phyloP scores from a whole-genome alignment of 2,888 invertebrate genomes.

The Zeuzera pyrina region DNA sequence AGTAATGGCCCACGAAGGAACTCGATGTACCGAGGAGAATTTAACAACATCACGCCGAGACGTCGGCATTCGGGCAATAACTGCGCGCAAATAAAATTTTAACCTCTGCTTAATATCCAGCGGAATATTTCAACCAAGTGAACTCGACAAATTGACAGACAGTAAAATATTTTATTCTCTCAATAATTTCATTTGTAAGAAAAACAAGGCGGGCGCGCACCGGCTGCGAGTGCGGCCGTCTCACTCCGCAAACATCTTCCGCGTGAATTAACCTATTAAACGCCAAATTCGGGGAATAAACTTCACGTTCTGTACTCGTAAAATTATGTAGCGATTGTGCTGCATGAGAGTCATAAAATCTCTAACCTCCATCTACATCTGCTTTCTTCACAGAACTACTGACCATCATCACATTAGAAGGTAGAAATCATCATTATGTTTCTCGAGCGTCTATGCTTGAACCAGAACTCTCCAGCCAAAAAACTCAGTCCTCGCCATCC shows the following conservation, averaged over 20 bases:
- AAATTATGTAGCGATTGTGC: no score
- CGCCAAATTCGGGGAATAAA: constrained; percentile 51
- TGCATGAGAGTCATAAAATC: no score
- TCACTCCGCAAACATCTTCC: constrained; percentile 57
- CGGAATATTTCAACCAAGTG: constrained; percentile 44
- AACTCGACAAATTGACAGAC: constrained; percentile 66
- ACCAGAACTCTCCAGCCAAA: no score
- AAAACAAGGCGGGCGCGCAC: constrained; percentile 43
- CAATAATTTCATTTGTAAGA: constrained; percentile 69
- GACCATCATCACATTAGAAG: no score
- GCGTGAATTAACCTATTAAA: constrained; percentile 68
- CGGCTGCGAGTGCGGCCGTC: constrained; percentile 20
- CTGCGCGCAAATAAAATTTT: constrained; percentile 65
- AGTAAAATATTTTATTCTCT: constrained; percentile 69
- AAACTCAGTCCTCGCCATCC: no score
- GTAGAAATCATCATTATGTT: no score
- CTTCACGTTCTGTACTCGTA: constrained; percentile 42
- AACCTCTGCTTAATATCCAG: constrained; percentile 68
- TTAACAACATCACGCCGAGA: constrained; percentile 44
- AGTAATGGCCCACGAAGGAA: constrained; percentile 45
- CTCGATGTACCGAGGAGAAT: constrained; percentile 39
- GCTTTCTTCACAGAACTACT: no score
- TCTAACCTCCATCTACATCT: no score
- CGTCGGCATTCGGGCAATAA: constrained; percentile 45
- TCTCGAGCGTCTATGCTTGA: no score